Percentiles rank a stretch among this genome's conserved stretches.
These are phyloP conservation scores for Podabrus alpinus DNA, from an alignment of 2,888 invertebrate species.

Conservation along the genomic window DNA sequence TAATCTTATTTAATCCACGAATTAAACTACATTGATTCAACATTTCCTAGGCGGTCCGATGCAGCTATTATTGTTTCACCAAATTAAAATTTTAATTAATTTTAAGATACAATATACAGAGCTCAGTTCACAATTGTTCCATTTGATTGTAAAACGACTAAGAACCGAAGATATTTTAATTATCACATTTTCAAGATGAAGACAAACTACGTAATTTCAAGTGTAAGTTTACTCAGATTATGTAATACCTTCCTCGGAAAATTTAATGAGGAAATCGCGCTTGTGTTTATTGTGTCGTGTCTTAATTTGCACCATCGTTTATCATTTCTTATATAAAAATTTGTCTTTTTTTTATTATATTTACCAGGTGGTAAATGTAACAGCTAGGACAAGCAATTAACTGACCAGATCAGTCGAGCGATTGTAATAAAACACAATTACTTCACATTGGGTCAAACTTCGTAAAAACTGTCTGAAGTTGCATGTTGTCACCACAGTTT, in stretches of 20 bases:
- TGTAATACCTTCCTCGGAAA: neutral
- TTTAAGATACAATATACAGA: neutral
- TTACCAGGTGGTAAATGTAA: no score
- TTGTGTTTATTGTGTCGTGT: neutral
- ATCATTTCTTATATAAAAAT: neutral
- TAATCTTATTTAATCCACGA: neutral
- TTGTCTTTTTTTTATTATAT: neutral
- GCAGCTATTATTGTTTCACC: neutral
- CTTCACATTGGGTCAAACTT: no score
- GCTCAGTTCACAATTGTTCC: neutral
- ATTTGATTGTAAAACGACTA: neutral
- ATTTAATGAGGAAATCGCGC: neutral
- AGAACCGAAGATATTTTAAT: neutral
- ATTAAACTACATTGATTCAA: neutral
- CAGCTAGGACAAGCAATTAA: no score
- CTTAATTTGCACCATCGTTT: neutral
- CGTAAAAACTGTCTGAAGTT: neutral
- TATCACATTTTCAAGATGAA: neutral
- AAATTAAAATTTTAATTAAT: neutral
- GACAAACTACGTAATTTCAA: neutral
- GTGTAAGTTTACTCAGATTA: neutral
- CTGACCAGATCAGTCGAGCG: no score
- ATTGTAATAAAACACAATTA: no score
- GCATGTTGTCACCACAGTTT: neutral
- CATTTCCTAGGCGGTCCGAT: no score